Evolutionary conservation across 2,888 invertebrate genomes (phyloP).

Genomic region (Drosophila pseudotakahashii): DNA sequence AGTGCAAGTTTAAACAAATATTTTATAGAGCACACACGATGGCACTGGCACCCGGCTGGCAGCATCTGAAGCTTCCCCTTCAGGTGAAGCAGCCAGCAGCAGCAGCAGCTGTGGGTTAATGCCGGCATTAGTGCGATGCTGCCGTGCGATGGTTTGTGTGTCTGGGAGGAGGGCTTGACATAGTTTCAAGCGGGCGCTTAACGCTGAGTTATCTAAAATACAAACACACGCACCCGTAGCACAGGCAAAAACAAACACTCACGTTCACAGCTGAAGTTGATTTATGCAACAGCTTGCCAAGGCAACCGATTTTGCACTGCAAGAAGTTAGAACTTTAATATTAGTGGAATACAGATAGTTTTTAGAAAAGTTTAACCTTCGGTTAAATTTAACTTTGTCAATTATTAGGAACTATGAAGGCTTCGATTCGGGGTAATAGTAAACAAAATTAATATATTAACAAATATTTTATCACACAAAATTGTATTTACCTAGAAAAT

Average conservation of each 20-base stretch:
- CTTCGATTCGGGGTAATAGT: no score
- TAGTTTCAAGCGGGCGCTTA: constrained; percentile 50
- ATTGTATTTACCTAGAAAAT: not conserved
- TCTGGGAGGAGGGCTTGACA: constrained; percentile 42
- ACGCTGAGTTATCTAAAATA: constrained; percentile 48
- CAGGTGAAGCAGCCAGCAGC: constrained; percentile 28
- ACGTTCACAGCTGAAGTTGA: constrained; percentile 58
- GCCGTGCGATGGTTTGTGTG: constrained; percentile 7
- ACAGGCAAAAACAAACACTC: constrained; percentile 13
- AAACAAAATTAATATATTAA: no score
- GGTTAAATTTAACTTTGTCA: not conserved
- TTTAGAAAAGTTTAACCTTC: not conserved
- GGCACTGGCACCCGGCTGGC: constrained; percentile 10
- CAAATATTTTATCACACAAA: no score
- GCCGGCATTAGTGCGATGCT: constrained; percentile 23
- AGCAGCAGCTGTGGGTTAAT: constrained; percentile 35
- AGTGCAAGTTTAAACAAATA: constrained; percentile 65
- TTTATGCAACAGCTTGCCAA: constrained; percentile 74
- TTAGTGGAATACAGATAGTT: not conserved
- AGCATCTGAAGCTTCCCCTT: constrained; percentile 23
- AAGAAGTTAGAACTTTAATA: not conserved
- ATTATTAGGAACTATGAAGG: not conserved
- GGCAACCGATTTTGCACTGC: constrained; percentile 43
- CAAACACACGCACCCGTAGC: constrained; percentile 31
- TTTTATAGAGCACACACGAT: constrained; percentile 73